Conservation (phyloP, 2,888 invertebrate genomes). For the Adelphocoris suturalis region DNA sequence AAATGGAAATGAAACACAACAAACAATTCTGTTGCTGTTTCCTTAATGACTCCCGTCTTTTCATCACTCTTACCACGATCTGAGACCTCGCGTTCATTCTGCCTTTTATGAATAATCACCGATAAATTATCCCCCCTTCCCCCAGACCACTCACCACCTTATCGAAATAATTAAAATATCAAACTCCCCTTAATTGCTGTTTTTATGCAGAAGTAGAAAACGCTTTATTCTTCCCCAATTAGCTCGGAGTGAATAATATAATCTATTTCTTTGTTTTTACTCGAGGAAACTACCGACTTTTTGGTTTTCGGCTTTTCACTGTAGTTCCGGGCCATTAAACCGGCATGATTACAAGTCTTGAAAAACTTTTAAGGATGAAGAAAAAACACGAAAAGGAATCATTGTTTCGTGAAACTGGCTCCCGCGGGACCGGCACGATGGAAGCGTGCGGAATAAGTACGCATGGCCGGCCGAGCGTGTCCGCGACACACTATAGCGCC, state of each 20-base stretch:
- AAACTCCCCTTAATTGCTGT: neutral
- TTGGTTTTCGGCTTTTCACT: neutral
- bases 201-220: neutral
- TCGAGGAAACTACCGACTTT: neutral
- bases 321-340: constrained; percentile 4
- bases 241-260: neutral
- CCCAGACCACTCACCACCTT: neutral
- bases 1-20: no score
- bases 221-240: neutral
- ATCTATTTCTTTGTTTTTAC: neutral
- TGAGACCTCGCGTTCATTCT: no score
- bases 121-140: neutral
- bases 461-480: constrained; percentile 25
- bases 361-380: neutral
- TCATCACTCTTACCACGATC: neutral
- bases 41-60: neutral
- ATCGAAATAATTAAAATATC: neutral
- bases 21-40: neutral
- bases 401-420: neutral
- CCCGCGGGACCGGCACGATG: neutral
- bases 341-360: neutral
- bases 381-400: constrained; percentile 14
- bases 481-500: neutral
- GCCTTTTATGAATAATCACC: no score
- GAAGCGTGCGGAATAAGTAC: neutral